A percentile compares a stretch with the other conserved stretches of the same genome.
Conservation (phyloP, 2,888 invertebrate species). For the Biston stratarius region DNA sequence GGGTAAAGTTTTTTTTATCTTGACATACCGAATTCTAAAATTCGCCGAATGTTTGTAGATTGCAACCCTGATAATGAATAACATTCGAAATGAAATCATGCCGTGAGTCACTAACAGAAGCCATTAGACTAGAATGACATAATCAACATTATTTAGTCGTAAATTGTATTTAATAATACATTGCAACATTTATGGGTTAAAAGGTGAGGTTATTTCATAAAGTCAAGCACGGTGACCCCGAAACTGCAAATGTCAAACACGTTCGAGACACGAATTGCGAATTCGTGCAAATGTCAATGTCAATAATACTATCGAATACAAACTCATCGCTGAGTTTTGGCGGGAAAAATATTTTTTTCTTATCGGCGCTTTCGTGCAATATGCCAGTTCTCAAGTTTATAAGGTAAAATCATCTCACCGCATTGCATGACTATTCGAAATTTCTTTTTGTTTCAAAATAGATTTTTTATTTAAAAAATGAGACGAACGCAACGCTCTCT, state of each 20-base stretch:
- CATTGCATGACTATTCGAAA: not conserved
- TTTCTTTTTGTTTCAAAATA: too few species aligned
- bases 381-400: too few species aligned
- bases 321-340: not conserved
- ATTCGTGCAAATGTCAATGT: conserved; percentile 39
- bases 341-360: not conserved
- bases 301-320: conserved; percentile 22
- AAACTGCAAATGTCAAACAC: conserved; percentile 33
- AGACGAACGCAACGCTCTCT: too few species aligned
- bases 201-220: conserved; percentile 6
- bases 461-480: too few species aligned
- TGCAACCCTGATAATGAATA: conserved; percentile 22
- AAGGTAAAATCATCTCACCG: too few species aligned
- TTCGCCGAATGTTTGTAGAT: not conserved
- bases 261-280: conserved; percentile 31
- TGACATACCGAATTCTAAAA: too few species aligned
- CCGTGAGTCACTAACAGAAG: conserved; percentile 28
- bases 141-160: conserved; percentile 39
- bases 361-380: not conserved
- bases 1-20: too few species aligned
- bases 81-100: conserved; percentile 30
- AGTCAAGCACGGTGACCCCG: conserved; percentile 38
- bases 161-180: conserved; percentile 24
- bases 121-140: conserved; percentile 34
- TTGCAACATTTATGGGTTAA: conserved; percentile 29